Conservation (phyloP, 1,140 invertebrate genomes). For the Melanaphis sacchari region DNA sequence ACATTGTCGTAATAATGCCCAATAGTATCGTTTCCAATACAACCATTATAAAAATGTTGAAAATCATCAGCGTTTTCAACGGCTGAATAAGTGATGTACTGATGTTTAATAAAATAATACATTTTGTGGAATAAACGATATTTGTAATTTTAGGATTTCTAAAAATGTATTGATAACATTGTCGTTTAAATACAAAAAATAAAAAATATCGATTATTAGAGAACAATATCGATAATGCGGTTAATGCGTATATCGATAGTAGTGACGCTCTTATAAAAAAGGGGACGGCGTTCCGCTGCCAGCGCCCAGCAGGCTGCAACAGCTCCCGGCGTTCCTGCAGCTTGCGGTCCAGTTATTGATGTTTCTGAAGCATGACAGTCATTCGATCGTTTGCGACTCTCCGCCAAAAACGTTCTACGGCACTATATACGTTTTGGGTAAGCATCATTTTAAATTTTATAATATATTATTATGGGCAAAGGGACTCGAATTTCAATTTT, state of each 20-base stretch:
- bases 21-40: too few relatives aligned
- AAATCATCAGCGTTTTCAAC: too few relatives aligned
- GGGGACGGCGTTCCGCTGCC: too few relatives aligned
- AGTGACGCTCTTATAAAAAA: neutral
- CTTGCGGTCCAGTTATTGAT: neutral
- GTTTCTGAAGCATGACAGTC: neutral
- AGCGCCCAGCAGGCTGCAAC: neutral
- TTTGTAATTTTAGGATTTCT: too few relatives aligned
- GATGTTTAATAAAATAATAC: too few relatives aligned
- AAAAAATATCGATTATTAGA: neutral
- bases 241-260: neutral
- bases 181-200: too few relatives aligned
- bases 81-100: too few relatives aligned
- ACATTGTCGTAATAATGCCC: too few relatives aligned
- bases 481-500: neutral
- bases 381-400: neutral
- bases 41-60: too few relatives aligned
- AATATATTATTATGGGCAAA: neutral
- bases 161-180: too few relatives aligned
- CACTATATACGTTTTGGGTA: neutral
- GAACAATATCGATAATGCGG: neutral
- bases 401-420: neutral
- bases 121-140: too few relatives aligned
- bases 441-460: neutral
- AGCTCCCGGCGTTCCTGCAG: neutral